Evolutionary conservation across 2,797 vertebrate genomes (phyloP).

Genomic region (Anolis apletophallus): DNA sequence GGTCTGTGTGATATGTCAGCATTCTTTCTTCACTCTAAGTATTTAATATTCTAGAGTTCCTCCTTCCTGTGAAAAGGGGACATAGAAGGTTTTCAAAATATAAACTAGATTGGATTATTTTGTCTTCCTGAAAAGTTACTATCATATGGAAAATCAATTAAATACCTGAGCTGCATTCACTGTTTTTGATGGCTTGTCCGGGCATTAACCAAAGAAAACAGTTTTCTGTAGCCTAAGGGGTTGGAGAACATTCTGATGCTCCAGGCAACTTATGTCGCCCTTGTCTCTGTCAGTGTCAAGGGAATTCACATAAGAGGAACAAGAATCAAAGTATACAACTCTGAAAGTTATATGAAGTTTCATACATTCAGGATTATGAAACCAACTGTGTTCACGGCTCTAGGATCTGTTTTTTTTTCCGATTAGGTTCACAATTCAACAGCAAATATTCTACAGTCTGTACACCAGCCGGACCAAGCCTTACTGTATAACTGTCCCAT

Average conservation of each 20-base stretch:
- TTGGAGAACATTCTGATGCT: not conserved
- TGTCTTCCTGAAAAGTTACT: not conserved
- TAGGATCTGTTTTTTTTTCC: not conserved
- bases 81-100: not conserved
- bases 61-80: too few species aligned
- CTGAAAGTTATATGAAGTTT: not conserved
- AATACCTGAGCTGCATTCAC: not conserved
- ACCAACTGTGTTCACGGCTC: not conserved
- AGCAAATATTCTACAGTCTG: not conserved
- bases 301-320: constrained; percentile 10
- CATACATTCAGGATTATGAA: not conserved
- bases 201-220: not conserved
- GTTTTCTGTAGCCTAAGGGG: constrained; percentile 8
- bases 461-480: not conserved
- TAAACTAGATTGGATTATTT: not conserved
- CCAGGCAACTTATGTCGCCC: constrained; percentile 19
- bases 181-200: constrained; percentile 9
- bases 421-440: not conserved
- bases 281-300: not conserved
- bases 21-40: not conserved
- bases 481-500: not conserved
- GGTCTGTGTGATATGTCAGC: too few species aligned
- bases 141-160: not conserved
- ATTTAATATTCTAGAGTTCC: too few species aligned
- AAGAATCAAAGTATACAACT: not conserved